phyloP scores from a whole-genome alignment of 2,888 invertebrate species.

The Celastrina argiolus region DNA sequence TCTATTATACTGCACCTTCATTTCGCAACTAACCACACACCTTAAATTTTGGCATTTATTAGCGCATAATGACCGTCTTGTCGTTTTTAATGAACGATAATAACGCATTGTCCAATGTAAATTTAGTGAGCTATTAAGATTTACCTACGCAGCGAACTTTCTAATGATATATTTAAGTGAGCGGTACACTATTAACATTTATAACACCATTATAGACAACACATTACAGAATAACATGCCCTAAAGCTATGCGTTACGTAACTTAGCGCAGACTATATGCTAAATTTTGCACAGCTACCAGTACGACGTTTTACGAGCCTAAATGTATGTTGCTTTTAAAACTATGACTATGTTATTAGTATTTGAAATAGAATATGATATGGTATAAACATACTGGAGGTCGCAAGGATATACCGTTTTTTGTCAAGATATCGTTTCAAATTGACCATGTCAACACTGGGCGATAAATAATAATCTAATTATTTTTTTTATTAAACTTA shows the following conservation, averaged over 20 bases:
- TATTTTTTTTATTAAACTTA: too few relatives aligned
- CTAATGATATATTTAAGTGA: constrained; percentile 23
- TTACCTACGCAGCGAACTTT: constrained; percentile 23
- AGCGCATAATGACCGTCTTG: background rate
- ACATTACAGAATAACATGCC: constrained; percentile 24
- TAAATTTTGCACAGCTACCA: constrained; percentile 15
- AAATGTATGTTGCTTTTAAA: background rate
- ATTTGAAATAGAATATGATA: too few relatives aligned
- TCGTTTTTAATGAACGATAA: background rate
- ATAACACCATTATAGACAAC: constrained; percentile 23
- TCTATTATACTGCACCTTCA: too few relatives aligned
- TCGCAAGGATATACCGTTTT: too few relatives aligned
- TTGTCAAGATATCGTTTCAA: too few relatives aligned
- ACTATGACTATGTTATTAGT: too few relatives aligned
- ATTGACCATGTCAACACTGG: too few relatives aligned
- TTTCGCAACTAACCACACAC: too few relatives aligned
- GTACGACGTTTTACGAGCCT: background rate
- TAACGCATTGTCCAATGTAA: constrained; percentile 19
- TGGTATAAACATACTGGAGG: too few relatives aligned
- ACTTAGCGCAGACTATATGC: constrained; percentile 22
- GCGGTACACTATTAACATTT: constrained; percentile 23
- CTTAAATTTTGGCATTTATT: background rate
- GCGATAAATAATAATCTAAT: too few relatives aligned
- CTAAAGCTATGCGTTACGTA: constrained; percentile 34
- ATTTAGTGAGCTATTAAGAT: constrained; percentile 19